Base-by-base conservation (phyloP, 2,797 vertebrate species). In the Philypnodon macrostomus region DNA sequence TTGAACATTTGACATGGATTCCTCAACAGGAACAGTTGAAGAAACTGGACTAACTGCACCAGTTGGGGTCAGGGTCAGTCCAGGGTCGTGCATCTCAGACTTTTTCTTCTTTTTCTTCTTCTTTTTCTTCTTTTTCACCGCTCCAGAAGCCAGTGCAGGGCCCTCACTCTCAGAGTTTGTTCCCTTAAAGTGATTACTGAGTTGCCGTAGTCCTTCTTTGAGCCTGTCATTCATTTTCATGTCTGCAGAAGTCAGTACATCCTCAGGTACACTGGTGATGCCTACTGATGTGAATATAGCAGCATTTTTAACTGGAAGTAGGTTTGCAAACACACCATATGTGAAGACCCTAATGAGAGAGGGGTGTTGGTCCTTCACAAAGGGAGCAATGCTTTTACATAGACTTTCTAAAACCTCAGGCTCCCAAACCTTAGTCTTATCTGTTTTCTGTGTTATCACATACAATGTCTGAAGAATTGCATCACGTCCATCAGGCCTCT, bases 361-460 rank as follows among this genome's bases (percentile, higher is more conserved):
- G 0, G 1, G 0, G 2, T 9, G 0, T 0, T 21, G 0, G 0
- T 40, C 14, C 0, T 44, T 4, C 1, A 33, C 38, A 54, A 73
- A 75, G 14, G 24, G 26, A 42, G 2, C 16, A 1, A 79, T 1
- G 29, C 26, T 30, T 23, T 39, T 32, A 18, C 64, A 65, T 11
- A 83, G 26, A 0, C 35, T 30, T 10, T 67, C 0, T 0, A 55
- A 24, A 1, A 83, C 47, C 2, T 1, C 7, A 0, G 4, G 2
- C 19, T 62, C 8, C 57, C 69, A 74, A 34, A 7, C 14, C 34
- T 46, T 0, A 46, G 12, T 70, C 1, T 17, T 16, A 26, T 62
- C 58, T 17, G 59, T 67, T 60, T 85, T 87, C 39, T 85, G 74
- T 38, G 75, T 75, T 30, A 75, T 57, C 7, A 76, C 48, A 61